Evolutionary conservation across 2,113 vertebrate species (phyloP), one percentile per base, ranked within the genome.

Genomic region (Macheiramphus alcinus): DNA sequence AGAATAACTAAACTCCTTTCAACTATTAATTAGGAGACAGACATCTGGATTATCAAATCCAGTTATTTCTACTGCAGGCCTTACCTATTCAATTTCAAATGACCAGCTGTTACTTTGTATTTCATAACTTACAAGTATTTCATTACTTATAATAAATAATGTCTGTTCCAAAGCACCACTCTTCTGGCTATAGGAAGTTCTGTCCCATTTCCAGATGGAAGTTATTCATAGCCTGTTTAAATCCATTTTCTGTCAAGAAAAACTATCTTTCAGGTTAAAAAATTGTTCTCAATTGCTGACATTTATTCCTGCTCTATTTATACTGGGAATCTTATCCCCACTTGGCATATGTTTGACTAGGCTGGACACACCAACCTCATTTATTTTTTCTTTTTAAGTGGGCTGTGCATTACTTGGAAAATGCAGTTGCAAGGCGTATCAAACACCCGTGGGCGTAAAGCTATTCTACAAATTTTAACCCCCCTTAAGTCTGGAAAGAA

Each of bases 301-400:
- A 86, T 90, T 88, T 92, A 86, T 55, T 95, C 56, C 70, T 93
- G 70, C 53, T 84, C 80, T 95, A 93, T 94, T 95, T 93, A 93
- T 88, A 95, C 6, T 75, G 38, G 75, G 71, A 96, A 90, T 82
- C 79, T 88, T 88, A 90, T 59, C 47, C 52, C 65, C 66, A 72
- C 71, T 71, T 82, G 47, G 81, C 20, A 0, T 58, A 70, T 75
- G n/a, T 74, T 72, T 90, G 71, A 86, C 70, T 58, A 74, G 52
- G 36, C 50, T 62, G 27, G 52, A 75, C 80, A 93, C 75, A 72
- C 32, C 80, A 91, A 66, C 16, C 34, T 67, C 43, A 72, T 81
- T 92, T 80, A 71, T 75, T 92, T 95, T 58, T 91, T 86, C 42
- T 80, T 70, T 40, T 76, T 68, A 85, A 79, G 59, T 66, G 42